A percentile compares a stretch with the other conserved stretches of the same genome.
These are phyloP conservation scores for Leucophenga maculata DNA, from an alignment of 2,888 invertebrate genomes.

Conservation along the genomic window DNA sequence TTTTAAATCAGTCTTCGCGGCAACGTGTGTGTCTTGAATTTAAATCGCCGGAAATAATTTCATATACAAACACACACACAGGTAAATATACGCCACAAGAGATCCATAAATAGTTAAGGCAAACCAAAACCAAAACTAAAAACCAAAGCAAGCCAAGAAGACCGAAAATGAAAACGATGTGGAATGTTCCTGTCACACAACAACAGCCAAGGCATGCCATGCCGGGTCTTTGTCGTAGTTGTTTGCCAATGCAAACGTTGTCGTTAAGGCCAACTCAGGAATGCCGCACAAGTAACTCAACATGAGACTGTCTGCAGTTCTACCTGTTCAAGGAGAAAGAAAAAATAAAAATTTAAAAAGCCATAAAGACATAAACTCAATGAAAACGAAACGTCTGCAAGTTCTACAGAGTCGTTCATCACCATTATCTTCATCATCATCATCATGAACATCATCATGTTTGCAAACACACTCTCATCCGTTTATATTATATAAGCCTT, in stretches of 20 bases:
- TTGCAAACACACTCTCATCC: too few relatives aligned
- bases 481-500: too few relatives aligned
- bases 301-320: not conserved
- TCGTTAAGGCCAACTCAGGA: not conserved
- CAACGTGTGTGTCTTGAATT: conserved; percentile 59
- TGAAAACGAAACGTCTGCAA: conserved; percentile 41
- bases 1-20: conserved; percentile 35
- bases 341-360: too few relatives aligned
- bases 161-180: conserved; percentile 16
- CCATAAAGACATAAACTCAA: too few relatives aligned
- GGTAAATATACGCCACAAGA: not conserved
- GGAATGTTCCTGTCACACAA: conserved; percentile 6
- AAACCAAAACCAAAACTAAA: not conserved
- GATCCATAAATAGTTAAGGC: conserved; percentile 17
- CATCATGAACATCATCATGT: too few relatives aligned
- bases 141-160: not conserved
- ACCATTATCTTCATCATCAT: conserved; percentile 30
- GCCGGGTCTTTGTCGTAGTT: not conserved
- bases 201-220: too few relatives aligned
- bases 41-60: conserved; percentile 63
- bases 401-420: conserved; percentile 24
- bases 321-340: too few relatives aligned
- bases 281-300: not conserved
- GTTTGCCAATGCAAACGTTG: not conserved
- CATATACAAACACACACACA: conserved; percentile 42